Base-by-base conservation (phyloP, 30 jellyfish, hydroid and myxozoan species). In the Aurelia aurita complex sp. Pacific region DNA sequence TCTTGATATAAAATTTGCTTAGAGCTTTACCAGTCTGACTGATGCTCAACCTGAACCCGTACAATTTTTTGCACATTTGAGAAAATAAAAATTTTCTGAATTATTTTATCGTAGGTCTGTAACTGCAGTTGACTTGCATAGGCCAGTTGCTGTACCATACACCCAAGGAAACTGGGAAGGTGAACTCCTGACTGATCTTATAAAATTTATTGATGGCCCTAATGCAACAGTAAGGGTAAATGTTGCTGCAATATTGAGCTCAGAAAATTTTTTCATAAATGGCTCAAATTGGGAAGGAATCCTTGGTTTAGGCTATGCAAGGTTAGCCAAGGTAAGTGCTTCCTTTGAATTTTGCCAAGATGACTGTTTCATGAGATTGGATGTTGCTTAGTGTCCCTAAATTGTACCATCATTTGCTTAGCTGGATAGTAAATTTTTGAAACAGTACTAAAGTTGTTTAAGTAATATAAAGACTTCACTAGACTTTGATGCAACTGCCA, bases 161-260 rank as follows among this genome's bases (percentile, higher is more conserved):
- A 96, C 99, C 33, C 99, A 96, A 73, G 99, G 99, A 5, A 90
- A 96, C 67, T 96, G 99, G 99, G 96, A 91, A 82, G 99, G 99
- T 7, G 92, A 85, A 40, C 91, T 96, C 40, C 98, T 92, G 10
- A 74, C 98, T 12, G 99, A 96, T 91, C 80, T 91, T 42, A 83
- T 96, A 15, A 85, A 81, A 33, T 96, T 96, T 68, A 82, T 90
- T 81, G 97, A 90, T 88, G 98, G 96, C 7, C 96, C 97, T 32
- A 96, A 90, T 90, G 98, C 97, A 50, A 92, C 98, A 33, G 93
- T 83, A 3, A 91, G 96, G 34, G 98, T 90, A 10, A 96, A 91
- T 69, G 83, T 96, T 35, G 98, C 99, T 64, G 86, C 95, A 17
- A 96, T 96, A 40, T 69, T 80, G 74, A 90, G 98, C 77, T 96